Evolutionary conservation across 2,797 vertebrate species (phyloP).

Genomic region (Gorsachius magnificus): DNA sequence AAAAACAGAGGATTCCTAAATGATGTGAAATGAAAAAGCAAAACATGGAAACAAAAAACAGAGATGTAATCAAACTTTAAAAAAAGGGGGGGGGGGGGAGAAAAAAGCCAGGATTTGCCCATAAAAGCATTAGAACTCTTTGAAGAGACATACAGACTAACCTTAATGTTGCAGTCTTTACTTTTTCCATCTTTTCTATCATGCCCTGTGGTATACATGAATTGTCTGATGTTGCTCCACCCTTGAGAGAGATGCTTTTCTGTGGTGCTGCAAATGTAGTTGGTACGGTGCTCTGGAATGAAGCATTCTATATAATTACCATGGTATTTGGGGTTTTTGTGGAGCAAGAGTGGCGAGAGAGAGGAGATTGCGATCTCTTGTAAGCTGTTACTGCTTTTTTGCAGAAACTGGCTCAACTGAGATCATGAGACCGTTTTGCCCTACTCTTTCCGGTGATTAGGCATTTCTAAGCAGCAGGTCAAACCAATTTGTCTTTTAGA

Average conservation of each 20-base stretch:
- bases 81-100: too few species aligned
- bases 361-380: fast-evolving
- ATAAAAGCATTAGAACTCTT: not conserved
- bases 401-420: not conserved
- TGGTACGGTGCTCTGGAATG: not conserved
- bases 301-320: not conserved
- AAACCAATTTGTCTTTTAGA: not conserved
- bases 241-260: not conserved
- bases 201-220: not conserved
- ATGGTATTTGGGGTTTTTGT: not conserved
- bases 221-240: not conserved
- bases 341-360: not conserved
- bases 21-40: not conserved
- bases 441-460: not conserved
- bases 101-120: not conserved
- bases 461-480: not conserved
- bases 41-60: not conserved
- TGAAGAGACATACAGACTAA: not conserved
- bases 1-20: not conserved
- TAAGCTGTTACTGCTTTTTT: not conserved
- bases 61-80: not conserved
- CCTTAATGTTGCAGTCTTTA: not conserved
- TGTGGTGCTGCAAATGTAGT: not conserved
- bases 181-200: not conserved
- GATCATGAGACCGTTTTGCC: not conserved